phyloP scores from a whole-genome alignment of 2,888 invertebrate species.

The Pachliopta kotzebuea region DNA sequence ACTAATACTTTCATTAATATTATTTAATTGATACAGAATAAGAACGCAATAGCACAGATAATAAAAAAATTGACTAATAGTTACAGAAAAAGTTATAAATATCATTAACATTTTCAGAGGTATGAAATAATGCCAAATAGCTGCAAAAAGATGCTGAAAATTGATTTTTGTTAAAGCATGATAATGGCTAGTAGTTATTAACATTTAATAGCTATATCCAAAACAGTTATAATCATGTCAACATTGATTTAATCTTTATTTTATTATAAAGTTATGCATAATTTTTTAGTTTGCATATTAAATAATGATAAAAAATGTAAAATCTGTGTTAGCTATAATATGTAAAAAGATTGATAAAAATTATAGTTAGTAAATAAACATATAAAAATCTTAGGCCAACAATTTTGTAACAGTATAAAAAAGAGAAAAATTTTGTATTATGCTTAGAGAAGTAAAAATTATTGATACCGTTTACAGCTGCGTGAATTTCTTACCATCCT shows the following conservation, averaged over 20 bases:
- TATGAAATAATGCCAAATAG: too few relatives aligned
- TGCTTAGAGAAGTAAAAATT: neutral
- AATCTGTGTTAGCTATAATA: neutral
- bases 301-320: neutral
- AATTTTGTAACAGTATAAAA: neutral
- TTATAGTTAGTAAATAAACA: neutral
- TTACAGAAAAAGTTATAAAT: neutral
- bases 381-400: neutral
- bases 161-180: too few relatives aligned
- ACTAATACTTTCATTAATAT: conserved; percentile 10
- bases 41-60: conserved; percentile 22
- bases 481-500: too few relatives aligned
- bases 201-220: too few relatives aligned
- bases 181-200: too few relatives aligned
- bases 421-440: neutral
- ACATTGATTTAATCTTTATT: too few relatives aligned
- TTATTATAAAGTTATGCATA: too few relatives aligned
- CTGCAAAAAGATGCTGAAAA: too few relatives aligned
- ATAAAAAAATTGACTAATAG: neutral
- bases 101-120: neutral
- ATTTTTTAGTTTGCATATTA: too few relatives aligned
- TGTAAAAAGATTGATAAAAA: neutral
- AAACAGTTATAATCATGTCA: too few relatives aligned
- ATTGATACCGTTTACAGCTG: too few relatives aligned
- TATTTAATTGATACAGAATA: conserved; percentile 6